Percentiles rank a stretch among this genome's conserved stretches.
These are phyloP conservation scores for Mionectes macconnelli DNA, from an alignment of 2,113 vertebrate genomes.

Conservation along the genomic window DNA sequence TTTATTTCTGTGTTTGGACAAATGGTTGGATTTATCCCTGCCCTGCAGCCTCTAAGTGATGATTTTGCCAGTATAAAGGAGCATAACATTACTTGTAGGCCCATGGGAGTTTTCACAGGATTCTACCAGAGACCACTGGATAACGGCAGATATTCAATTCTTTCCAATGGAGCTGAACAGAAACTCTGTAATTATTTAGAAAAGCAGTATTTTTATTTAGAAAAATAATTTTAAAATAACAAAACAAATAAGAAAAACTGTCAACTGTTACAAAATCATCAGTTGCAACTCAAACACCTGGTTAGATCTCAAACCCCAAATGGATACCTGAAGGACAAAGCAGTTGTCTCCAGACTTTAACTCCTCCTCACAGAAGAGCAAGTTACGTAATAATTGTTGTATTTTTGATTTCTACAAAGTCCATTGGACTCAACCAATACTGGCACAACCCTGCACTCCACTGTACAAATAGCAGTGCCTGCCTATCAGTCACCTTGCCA, in stretches of 20 bases:
- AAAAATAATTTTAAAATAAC: background rate
- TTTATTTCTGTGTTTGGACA: conserved; percentile 26
- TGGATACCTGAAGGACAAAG: background rate
- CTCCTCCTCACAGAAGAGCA: background rate
- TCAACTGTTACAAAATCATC: background rate
- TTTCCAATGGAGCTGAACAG: background rate
- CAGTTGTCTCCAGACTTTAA: background rate
- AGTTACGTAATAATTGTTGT: background rate
- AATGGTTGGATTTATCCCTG: background rate
- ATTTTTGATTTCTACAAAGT: background rate
- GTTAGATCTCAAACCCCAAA: background rate
- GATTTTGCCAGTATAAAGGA: background rate
- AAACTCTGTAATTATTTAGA: background rate
- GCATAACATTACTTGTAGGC: background rate
- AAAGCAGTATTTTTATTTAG: background rate
- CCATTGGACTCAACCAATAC: background rate
- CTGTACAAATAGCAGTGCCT: background rate
- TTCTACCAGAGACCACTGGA: background rate
- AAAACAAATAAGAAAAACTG: background rate
- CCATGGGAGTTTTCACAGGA: background rate
- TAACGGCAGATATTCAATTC: background rate
- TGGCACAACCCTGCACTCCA: background rate
- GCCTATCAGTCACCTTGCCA: background rate
- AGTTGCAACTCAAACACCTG: background rate
- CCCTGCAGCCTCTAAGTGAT: background rate